Base-by-base conservation (phyloP, 2,888 invertebrate species). In the Entomobrya multifasciata region DNA sequence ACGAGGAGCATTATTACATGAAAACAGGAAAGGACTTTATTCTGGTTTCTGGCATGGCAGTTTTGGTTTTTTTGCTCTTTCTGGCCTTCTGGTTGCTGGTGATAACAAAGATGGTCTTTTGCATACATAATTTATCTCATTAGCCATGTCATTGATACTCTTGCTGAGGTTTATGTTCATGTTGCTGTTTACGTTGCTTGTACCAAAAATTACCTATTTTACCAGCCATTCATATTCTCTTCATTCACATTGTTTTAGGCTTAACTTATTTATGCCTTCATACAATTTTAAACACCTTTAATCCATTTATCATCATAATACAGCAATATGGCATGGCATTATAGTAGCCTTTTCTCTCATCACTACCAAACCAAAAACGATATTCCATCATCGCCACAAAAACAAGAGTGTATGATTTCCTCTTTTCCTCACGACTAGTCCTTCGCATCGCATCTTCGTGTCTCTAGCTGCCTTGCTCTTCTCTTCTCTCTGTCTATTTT, bases 101-200 rank as follows among this genome's bases (percentile, higher is more conserved):
- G 67, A 74, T 52, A 74, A 74, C 72, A 52, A 49, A 49, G 27
- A 74, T n/a, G 52, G 25, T 17, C 1, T 74, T 52, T 25, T 41
- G 52, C 30, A 74, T 74, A 52, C 27, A 74, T 74, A 74, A 74
- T 74, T 74, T 27, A 74, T 74, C 72, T 52, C 52, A 52, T 74
- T 36, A 52, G 52, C n/a, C n/a, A n/a, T n/a, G 52, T 52, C 52
- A 74, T 52, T 49, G 36, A 65, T 41, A 41, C 41, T 65, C 41
- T 49, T 8, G n/a, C n/a, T n/a, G n/a, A 6, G 30, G 30, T 5
- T 36, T 36, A 3, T 20, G 36, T 36, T 36, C 2, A 4, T 65
- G 17, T 30, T 36, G 60, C n/a, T n/a, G 27, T 0, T 57, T 20
- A 4, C 36, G 36, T 8, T 36, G 36, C 36, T 36, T n/a, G n/a